Evolutionary conservation across 2,113 vertebrate species (phyloP), one percentile per base, ranked within the genome.

Genomic region (Pandion haliaetus): DNA sequence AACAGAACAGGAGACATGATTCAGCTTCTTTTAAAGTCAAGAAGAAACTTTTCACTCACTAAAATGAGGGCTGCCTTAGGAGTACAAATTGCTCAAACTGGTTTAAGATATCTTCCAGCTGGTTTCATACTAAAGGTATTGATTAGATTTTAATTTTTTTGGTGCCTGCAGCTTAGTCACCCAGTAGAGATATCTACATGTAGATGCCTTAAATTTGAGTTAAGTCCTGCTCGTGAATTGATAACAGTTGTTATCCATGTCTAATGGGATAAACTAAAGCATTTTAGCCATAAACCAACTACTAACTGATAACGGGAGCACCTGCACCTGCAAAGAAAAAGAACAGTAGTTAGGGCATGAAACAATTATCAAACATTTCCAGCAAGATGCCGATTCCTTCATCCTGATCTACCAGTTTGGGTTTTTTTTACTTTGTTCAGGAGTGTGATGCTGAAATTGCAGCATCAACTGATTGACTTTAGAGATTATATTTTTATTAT

Each of bases 261-360:
- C 52, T 84, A 89, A 89, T 79, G 77, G 81, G 83, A 96, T 94
- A 89, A 84, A 71, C n/a, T 59, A 59, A 86, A 84, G 72, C 47
- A 62, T 78, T 93, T 77, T 58, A 89, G 23, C 81, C 16, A 21
- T 82, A 96, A 86, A 86, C 24, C 57, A 63, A 12, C 47, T 44
- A 58, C 47, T 47, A 71, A 81, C 72, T 45, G 70, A 63, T 78
- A 94, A 88, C 4, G 40, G 36, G 11, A 86, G 55, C 50, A 94
- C n/a, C 40, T 91, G 86, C 32, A 81, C 32, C 61, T 76, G 36
- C 58, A 72, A 65, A 76, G n/a, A 89, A 69, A 47, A 38, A 89
- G 10, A 62, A 31, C 12, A 84, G n/a, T 17, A 77, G 29, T 50
- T 45, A 81, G 20, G 32, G 34, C 7, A 93, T 65, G 34, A 87